These are phyloP conservation scores for Nerophis ophidion DNA, from an alignment of 2,113 vertebrate species.

Conservation along the genomic window DNA sequence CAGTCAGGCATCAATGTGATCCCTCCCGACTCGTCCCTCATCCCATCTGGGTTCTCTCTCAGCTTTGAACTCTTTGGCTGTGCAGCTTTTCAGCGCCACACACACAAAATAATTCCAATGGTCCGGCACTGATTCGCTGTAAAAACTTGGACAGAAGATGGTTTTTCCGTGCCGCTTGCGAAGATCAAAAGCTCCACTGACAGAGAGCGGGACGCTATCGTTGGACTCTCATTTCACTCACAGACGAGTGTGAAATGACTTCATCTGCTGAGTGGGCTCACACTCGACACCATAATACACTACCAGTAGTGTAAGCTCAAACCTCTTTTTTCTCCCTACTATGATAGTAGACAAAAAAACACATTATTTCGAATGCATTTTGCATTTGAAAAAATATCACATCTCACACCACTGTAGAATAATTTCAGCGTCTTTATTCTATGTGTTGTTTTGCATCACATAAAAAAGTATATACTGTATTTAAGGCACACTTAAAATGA, in stretches of 20 bases:
- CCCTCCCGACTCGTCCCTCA: conserved; percentile 48
- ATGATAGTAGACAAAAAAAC: conserved; percentile 26
- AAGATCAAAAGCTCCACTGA: conserved; percentile 67
- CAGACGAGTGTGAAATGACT: conserved; percentile 70
- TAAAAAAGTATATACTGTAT: too few relatives aligned
- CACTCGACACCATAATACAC: conserved; percentile 58
- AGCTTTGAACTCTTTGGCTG: conserved; percentile 64
- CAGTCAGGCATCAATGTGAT: conserved; percentile 52
- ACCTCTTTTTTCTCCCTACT: conserved; percentile 35
- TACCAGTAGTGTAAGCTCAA: conserved; percentile 46
- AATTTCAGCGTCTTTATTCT: too few relatives aligned
- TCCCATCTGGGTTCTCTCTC: conserved; percentile 55
- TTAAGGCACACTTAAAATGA: too few relatives aligned
- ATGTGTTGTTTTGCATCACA: too few relatives aligned
- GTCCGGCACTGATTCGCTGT: conserved; percentile 66
- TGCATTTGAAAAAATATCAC: background rate
- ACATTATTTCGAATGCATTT: background rate
- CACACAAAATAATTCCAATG: conserved; percentile 57
- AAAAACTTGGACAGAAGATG: conserved; percentile 65
- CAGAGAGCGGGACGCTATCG: conserved; percentile 58
- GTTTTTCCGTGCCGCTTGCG: conserved; percentile 52
- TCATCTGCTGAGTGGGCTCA: conserved; percentile 61
- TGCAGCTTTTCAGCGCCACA: conserved; percentile 43
- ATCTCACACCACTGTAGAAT: too few relatives aligned
- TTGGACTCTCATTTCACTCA: conserved; percentile 61